Conservation (phyloP, 2,888 invertebrate species). For the Orthonychiurus folsomi region DNA sequence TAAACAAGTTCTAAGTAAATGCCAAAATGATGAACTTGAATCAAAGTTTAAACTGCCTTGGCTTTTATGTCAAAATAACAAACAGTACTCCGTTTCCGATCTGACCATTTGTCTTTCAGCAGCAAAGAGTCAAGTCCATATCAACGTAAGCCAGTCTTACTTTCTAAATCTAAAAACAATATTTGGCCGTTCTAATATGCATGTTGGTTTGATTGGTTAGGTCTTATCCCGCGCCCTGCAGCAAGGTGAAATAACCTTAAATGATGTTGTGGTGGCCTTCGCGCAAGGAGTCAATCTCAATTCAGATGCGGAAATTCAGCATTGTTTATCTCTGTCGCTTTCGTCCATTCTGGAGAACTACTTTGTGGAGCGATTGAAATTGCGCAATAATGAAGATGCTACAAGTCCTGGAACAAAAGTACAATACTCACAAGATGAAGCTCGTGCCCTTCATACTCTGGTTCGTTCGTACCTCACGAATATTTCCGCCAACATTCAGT, state of each 20-base stretch:
- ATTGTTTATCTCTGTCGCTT: constrained; percentile 30
- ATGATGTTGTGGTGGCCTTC: constrained; percentile 37
- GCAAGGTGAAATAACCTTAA: constrained; percentile 20
- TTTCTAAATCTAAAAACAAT: not conserved
- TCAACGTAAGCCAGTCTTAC: not conserved
- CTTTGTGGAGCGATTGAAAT: constrained; percentile 23
- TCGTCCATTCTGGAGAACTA: constrained; percentile 30
- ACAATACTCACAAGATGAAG: constrained; percentile 27
- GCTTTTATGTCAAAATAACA: constrained; percentile 13
- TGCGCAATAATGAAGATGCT: not conserved
- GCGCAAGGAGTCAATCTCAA: constrained; percentile 38
- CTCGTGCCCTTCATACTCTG: constrained; percentile 38
- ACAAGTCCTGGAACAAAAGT: not conserved
- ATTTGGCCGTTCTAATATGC: no score
- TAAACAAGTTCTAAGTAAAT: constrained; percentile 26
- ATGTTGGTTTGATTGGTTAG: constrained; percentile 6
- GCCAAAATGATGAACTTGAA: constrained; percentile 11
- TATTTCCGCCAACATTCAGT: constrained; percentile 13
- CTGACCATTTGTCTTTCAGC: constrained; percentile 32
- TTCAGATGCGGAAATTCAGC: constrained; percentile 32
- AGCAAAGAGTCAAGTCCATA: constrained; percentile 23
- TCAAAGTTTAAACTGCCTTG: constrained; percentile 12
- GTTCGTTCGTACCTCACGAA: constrained; percentile 42
- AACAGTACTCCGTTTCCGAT: constrained; percentile 30
- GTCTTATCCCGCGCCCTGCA: constrained; percentile 10